Base-by-base conservation (phyloP, 2,888 invertebrate species). In the Brachypalpus laphriformis region DNA sequence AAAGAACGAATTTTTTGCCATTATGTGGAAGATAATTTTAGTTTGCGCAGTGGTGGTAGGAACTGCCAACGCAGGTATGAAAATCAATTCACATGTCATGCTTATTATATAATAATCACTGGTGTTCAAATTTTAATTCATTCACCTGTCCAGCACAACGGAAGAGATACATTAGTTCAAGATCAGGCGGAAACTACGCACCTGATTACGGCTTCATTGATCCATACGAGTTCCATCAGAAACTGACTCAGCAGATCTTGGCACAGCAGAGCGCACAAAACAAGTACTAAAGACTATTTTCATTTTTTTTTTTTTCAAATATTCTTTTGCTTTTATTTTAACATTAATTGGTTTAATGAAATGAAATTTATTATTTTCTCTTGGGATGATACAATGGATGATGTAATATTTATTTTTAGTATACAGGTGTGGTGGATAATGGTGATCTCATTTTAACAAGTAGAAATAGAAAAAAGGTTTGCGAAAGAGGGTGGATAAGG, bases 161-260 rank as follows among this genome's bases (percentile, higher is more conserved):
- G 16, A 83, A 85, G 65, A 70, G 85, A 85, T 85, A 85, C 42
- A 45, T 81, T 9, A 59, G 49, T 11, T 49, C 78, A 8, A 59
- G 59, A 11, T 40, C 78, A 8, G 75, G 66, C 4, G 37, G 70
- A 56, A 83, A 74, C 31, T 89, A 88, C 77, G 89, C 89, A 3
- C 89, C 91, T 6, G 76, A 88, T 31, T 89, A 88, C 54, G 90
- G 90, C 57, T 90, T 91, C 72, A 87, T 89, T 45, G 91, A 91
- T 88, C 91, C 91, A 28, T 91, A 88, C 37, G 81, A 87, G 11
- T 91, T 91, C 85, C 91, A 91, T 72, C 91, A 91, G 87, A 90
- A 90, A 77, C 76, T 91, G 86, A 91, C 90, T 11, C 88, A 88
- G 9, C 90, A 90, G 54, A 90, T 91, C 34, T 83, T 90, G 71